Conservation (phyloP, 2,113 vertebrate genomes). For the Oostethus manadensis region DNA sequence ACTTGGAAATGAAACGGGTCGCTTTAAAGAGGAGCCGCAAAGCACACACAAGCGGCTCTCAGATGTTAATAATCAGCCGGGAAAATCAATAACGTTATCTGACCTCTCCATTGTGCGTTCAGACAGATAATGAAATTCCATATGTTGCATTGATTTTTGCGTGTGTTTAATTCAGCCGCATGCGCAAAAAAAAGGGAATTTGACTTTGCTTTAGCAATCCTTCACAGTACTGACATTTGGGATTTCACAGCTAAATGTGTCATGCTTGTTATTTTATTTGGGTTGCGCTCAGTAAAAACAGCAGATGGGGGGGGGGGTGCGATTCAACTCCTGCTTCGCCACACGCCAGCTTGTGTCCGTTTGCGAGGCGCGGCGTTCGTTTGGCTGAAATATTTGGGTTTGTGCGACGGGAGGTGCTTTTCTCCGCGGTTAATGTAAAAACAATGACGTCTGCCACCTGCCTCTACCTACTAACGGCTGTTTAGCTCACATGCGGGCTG, state of each 20-base stretch:
- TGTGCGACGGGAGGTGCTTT: too few relatives aligned
- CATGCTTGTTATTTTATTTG: slow-evolving; percentile 21
- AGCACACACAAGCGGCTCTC: slow-evolving; percentile 33
- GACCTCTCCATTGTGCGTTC: slow-evolving; percentile 83
- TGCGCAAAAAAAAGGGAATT: slow-evolving; percentile 59
- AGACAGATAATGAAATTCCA: slow-evolving; percentile 72
- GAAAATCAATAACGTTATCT: slow-evolving; percentile 81
- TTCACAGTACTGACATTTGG: too few relatives aligned
- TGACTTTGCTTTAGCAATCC: background rate
- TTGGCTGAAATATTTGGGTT: background rate
- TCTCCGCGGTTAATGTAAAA: too few relatives aligned
- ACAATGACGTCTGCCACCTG: too few relatives aligned
- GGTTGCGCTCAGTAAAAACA: slow-evolving; percentile 42
- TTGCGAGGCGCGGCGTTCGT: background rate
- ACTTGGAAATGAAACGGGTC: slow-evolving; percentile 2
- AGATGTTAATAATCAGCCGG: slow-evolving; percentile 76
- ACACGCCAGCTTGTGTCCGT: background rate
- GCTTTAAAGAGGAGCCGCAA: slow-evolving; percentile 44
- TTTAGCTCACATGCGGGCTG: too few relatives aligned
- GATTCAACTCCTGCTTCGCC: background rate
- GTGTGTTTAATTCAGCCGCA: slow-evolving; percentile 74
- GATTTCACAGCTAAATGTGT: too few relatives aligned
- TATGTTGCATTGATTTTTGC: slow-evolving; percentile 84
- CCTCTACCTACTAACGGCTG: too few relatives aligned
- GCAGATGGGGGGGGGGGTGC: background rate